Conservation (phyloP, 2,113 vertebrate species). For the Phoenicopterus ruber region DNA sequence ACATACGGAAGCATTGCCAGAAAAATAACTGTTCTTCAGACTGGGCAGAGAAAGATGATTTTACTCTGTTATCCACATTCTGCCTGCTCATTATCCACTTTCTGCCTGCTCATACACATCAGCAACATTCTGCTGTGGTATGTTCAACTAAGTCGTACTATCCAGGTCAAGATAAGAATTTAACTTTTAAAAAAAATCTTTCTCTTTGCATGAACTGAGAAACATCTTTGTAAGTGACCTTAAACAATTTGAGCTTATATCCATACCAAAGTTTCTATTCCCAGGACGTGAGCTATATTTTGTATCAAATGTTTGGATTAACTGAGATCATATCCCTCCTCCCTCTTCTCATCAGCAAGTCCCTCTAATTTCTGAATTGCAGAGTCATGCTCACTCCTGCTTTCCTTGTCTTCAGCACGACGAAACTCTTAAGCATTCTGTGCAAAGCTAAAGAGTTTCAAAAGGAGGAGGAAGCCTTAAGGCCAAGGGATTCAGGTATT, state of each 20-base stretch:
- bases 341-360: not conserved
- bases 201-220: not conserved
- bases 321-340: rapidly evolving
- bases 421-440: not conserved
- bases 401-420: not conserved
- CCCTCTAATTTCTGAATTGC: not conserved
- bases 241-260: not conserved
- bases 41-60: not conserved
- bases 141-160: not conserved
- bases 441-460: not conserved
- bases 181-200: not conserved
- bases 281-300: not conserved
- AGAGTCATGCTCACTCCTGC: not conserved
- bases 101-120: not conserved
- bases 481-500: not conserved
- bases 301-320: not conserved
- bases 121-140: not conserved
- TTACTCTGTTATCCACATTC: not conserved
- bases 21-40: not conserved
- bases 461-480: not conserved
- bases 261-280: not conserved
- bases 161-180: not conserved
- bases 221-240: not conserved
- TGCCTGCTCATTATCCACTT: no score
- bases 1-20: not conserved